A percentile compares a stretch with the other conserved stretches of the same genome.
Conservation (phyloP, 2,113 vertebrate species). For the Grammomys dolichurus region DNA sequence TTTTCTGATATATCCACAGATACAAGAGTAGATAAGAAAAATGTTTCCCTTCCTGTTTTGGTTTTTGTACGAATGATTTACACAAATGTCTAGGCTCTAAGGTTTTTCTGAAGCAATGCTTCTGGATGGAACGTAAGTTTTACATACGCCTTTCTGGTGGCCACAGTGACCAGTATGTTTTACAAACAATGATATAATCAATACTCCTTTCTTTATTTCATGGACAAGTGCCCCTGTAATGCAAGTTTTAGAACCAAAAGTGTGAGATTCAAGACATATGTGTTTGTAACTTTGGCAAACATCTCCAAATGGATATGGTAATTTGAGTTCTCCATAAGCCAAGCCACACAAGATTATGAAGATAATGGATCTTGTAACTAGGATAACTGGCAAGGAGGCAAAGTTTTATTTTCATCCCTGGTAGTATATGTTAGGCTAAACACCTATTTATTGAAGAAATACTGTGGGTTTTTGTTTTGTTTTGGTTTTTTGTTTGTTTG, state of each 20-base stretch:
- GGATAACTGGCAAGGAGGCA: background rate
- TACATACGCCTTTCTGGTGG: background rate
- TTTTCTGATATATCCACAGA: background rate
- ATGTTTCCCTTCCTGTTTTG: background rate
- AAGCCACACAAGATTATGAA: background rate
- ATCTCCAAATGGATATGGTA: background rate
- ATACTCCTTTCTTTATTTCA: background rate
- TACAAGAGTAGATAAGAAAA: background rate
- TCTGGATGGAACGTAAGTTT: background rate
- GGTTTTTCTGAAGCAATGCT: background rate
- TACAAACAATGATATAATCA: background rate
- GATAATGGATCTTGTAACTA: background rate
- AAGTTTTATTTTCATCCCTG: background rate
- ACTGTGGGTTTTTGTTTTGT: background rate
- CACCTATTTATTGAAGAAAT: conserved; percentile 5
- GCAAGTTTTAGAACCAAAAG: conserved; percentile 22
- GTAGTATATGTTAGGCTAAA: background rate
- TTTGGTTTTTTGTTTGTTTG: too few relatives aligned
- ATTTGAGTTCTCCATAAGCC: background rate
- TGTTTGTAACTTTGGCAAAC: conserved; percentile 14
- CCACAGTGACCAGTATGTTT: background rate
- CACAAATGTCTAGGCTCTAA: background rate
- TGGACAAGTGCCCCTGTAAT: background rate
- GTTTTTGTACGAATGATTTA: conserved; percentile 19
- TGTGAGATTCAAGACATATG: background rate